Percentiles rank a stretch among this genome's conserved stretches.
Conservation (phyloP, 2,797 vertebrate species). For the Novumbra hubbsi region DNA sequence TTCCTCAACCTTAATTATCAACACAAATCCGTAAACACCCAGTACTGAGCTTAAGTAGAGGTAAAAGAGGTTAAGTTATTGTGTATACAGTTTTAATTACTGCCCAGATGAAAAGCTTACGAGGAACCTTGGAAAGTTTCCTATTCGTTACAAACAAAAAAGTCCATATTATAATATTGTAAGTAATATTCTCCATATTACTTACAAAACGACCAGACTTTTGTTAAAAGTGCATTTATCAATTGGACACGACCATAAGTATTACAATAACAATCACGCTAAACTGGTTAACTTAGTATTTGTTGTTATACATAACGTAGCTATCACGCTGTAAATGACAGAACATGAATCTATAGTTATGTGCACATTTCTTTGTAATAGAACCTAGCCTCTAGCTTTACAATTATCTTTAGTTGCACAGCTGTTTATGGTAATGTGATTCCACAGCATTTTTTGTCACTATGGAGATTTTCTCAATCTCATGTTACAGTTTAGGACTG, state of each 20-base stretch:
- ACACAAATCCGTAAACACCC: background rate
- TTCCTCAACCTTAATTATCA: slow-evolving; percentile 10
- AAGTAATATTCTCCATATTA: too few species aligned
- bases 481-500: background rate
- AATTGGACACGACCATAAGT: too few species aligned
- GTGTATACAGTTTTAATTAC: background rate
- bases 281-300: too few species aligned
- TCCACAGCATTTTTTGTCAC: background rate
- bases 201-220: background rate
- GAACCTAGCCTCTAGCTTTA: too few species aligned
- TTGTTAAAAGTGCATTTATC: background rate
- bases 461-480: background rate
- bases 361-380: too few species aligned
- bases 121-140: background rate
- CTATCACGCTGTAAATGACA: too few species aligned
- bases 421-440: too few species aligned
- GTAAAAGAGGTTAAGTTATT: background rate
- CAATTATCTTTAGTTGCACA: too few species aligned
- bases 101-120: background rate
- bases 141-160: background rate
- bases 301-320: too few species aligned
- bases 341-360: too few species aligned
- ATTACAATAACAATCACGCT: too few species aligned
- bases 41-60: slow-evolving; percentile 4
- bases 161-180: too few species aligned